Conservation (phyloP, 2,888 invertebrate genomes). For the Metopia argyrocephala region DNA sequence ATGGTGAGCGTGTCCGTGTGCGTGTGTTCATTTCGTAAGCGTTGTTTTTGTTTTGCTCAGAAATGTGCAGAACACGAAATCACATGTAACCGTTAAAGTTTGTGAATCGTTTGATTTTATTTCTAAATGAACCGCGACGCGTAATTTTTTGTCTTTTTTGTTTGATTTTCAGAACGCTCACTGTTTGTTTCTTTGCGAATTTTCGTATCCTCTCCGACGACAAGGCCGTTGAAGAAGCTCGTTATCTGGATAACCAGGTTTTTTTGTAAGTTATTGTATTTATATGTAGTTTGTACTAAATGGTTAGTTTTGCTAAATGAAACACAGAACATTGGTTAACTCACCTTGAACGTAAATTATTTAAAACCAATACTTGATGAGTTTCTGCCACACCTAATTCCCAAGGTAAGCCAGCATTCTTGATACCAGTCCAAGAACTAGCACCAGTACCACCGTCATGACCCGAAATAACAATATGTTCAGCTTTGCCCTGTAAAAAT, state of each 20-base stretch:
- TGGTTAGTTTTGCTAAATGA: conserved; percentile 72
- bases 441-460: conserved; percentile 99
- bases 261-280: conserved; percentile 67
- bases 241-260: conserved; percentile 78
- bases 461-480: conserved; percentile 98
- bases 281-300: conserved; percentile 70
- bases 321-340: conserved; percentile 69
- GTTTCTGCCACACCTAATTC: conserved; percentile 99
- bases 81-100: conserved; percentile 69
- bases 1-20: conserved; percentile 7
- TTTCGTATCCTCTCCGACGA: conserved; percentile 69
- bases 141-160: conserved; percentile 25
- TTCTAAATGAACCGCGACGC: conserved; percentile 54
- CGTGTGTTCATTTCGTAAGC: conserved; percentile 65
- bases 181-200: conserved; percentile 46
- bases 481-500: conserved; percentile 90
- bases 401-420: conserved; percentile 98
- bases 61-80: conserved; percentile 64
- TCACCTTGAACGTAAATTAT: conserved; percentile 89
- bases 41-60: conserved; percentile 61
- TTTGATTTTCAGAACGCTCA: conserved; percentile 41
- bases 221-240: conserved; percentile 65
- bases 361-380: conserved; percentile 96
- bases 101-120: conserved; percentile 61
- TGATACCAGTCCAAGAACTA: conserved; percentile 99